Evolutionary conservation across 1,140 invertebrate species (phyloP).

Genomic region (Hermetia illucens): DNA sequence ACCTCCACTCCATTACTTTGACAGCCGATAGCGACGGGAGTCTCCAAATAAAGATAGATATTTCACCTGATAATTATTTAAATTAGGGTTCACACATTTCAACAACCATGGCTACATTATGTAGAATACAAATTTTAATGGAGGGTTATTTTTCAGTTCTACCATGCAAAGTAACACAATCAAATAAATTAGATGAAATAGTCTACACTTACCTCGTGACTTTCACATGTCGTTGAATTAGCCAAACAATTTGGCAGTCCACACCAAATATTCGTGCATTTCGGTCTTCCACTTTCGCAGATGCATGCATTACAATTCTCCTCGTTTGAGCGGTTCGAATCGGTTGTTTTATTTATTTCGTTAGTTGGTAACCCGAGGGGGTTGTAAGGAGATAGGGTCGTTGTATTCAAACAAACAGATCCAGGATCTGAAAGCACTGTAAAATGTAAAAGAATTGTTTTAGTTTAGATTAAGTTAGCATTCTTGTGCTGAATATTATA

Average conservation of each 20-base stretch:
- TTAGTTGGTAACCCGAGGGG: slow-evolving; percentile 18
- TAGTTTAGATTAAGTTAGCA: neutral
- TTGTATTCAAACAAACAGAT: slow-evolving; percentile 19
- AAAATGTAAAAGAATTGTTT: neutral
- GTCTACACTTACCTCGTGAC: slow-evolving; percentile 15
- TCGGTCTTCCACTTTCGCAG: slow-evolving; percentile 55
- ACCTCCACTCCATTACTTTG: no score
- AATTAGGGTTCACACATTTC: no score
- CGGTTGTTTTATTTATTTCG: slow-evolving; percentile 9
- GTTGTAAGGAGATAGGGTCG: slow-evolving; percentile 20
- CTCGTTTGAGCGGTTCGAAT: slow-evolving; percentile 32
- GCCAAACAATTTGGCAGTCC: slow-evolving; percentile 64
- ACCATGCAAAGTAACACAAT: no score
- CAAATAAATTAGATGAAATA: slow-evolving; percentile 3
- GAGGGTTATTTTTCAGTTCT: no score
- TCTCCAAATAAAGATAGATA: no score
- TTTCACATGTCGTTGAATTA: slow-evolving; percentile 32
- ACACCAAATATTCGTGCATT: slow-evolving; percentile 76
- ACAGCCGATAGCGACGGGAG: no score
- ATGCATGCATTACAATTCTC: slow-evolving; percentile 72
- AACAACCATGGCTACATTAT: no score
- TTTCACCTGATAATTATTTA: no score
- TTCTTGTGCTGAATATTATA: neutral
- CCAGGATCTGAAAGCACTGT: slow-evolving; percentile 28
- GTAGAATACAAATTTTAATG: no score